Conservation (phyloP, 2,797 vertebrate species). For the Enteromius afrohamiltoni region DNA sequence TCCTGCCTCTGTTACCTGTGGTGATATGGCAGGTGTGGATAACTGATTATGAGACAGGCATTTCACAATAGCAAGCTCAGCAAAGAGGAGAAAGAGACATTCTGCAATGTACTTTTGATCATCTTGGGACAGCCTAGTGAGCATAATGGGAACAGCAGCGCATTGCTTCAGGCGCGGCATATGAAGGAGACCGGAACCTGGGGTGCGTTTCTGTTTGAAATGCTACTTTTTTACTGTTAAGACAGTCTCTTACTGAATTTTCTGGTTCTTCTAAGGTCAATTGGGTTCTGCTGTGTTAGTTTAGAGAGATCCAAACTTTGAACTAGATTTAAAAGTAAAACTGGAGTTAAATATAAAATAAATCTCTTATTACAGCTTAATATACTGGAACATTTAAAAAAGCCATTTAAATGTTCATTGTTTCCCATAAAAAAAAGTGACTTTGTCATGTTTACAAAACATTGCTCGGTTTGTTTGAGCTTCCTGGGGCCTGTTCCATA, state of each 20-base stretch:
- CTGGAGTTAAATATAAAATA: neutral
- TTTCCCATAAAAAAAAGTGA: neutral
- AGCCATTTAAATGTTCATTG: neutral
- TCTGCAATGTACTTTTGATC: constrained; percentile 43
- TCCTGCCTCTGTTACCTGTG: constrained; percentile 46
- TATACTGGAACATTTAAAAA: neutral
- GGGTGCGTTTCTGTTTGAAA: constrained; percentile 5
- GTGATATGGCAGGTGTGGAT: constrained; percentile 53
- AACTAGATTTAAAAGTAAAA: neutral
- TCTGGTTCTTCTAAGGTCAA: neutral
- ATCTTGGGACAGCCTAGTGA: constrained; percentile 36
- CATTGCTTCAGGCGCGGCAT: neutral
- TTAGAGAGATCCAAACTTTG: neutral
- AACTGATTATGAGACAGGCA: constrained; percentile 57
- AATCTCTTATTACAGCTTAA: neutral
- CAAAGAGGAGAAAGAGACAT: constrained; percentile 38
- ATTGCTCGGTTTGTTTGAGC: constrained; percentile 2
- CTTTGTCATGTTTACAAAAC: neutral
- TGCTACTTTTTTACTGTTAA: constrained; percentile 4
- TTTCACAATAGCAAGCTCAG: constrained; percentile 51
- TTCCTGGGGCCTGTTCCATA: too few relatives aligned
- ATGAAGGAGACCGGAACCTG: constrained; percentile 2
- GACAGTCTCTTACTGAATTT: neutral
- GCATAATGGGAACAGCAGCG: constrained; percentile 38
- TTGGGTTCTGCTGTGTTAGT: neutral